These are phyloP conservation scores for Porites lobata DNA, from an alignment of 92 coral and sea anemone species.

Conservation along the genomic window DNA sequence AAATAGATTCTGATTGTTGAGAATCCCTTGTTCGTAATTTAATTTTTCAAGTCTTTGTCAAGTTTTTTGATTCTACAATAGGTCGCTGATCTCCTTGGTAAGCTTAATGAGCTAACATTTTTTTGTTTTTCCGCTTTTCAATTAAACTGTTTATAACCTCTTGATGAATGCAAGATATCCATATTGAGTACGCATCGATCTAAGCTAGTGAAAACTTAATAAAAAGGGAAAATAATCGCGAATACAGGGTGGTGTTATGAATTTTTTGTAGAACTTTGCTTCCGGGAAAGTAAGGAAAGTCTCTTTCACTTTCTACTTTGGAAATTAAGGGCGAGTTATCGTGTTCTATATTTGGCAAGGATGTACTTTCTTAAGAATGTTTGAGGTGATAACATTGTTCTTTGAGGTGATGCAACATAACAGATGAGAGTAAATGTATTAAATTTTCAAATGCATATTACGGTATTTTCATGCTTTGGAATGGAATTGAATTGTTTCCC, in stretches of 20 bases:
- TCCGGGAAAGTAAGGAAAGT: background rate
- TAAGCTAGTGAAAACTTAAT: no score
- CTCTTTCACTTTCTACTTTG: slow-evolving; percentile 7
- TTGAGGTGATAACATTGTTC: background rate
- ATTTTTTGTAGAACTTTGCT: background rate
- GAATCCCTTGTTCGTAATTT: no score
- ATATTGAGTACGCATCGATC: no score
- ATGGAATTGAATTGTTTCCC: no score
- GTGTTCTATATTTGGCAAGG: slow-evolving; percentile 4
- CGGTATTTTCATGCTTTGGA: no score
- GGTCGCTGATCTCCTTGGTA: no score
- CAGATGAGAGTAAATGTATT: background rate
- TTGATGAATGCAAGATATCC: background rate
- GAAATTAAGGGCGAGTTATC: slow-evolving; percentile 19
- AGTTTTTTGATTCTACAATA: no score
- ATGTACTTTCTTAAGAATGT: background rate
- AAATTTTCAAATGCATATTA: no score
- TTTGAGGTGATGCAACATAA: slow-evolving; percentile 19
- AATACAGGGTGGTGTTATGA: background rate
- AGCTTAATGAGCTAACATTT: no score
- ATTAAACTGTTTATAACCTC: background rate
- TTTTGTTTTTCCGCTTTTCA: background rate
- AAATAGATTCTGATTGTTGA: no score
- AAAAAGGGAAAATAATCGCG: no score
- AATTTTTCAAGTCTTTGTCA: no score